Evolutionary conservation across 2,113 vertebrate genomes (phyloP), one percentile per base, ranked within the genome.

Genomic region (Oreochromis niloticus): DNA sequence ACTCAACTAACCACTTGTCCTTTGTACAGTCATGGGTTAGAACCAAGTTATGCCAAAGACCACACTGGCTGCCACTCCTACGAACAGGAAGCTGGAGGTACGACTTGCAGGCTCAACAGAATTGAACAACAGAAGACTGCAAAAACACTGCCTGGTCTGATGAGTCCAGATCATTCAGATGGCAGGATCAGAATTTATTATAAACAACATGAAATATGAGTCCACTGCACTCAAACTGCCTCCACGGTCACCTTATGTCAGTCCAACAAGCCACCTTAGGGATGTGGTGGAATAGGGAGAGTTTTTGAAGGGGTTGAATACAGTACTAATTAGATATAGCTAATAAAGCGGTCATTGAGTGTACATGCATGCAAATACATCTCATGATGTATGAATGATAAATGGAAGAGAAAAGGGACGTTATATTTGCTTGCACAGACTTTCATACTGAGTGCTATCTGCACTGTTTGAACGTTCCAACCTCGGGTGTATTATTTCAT

Each of bases 401-500:
- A 1, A 34, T 59, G 19, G 12, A 48, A 48, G 59, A 46, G 71
- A 55, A 43, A 55, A 17, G n/a, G 13, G 7, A 79, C 2, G 0
- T 78, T 24, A 54, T 12, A 50, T 75, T 81, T 16, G 6, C 1
- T 11, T 59, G 32, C 68, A 55, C 8, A 10, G 73, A 46, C 34
- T 87, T 50, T 89, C 32, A 17, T 4, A 27, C 32, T 24, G 36
- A 73, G 24, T 43, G 6, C n/a, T 61, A 50, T 82, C 66, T 79
- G n/a, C 41, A 34, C n/a, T 61, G 39, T 73, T 59, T 79, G 13
- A 24, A 27, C 27, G 7, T 41, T 43, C 8, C 17, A 71, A 87
- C 56, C 22, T 80, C 4, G 12, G 52, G 75, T 57, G 5, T 80
- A n/a, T 36, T 11, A 81, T 78, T 57, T 46, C 75, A 57, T 57